Percentiles rank a stretch among this genome's conserved stretches.
phyloP scores from a whole-genome alignment of 2,888 invertebrate genomes.

The Venusia cambrica region DNA sequence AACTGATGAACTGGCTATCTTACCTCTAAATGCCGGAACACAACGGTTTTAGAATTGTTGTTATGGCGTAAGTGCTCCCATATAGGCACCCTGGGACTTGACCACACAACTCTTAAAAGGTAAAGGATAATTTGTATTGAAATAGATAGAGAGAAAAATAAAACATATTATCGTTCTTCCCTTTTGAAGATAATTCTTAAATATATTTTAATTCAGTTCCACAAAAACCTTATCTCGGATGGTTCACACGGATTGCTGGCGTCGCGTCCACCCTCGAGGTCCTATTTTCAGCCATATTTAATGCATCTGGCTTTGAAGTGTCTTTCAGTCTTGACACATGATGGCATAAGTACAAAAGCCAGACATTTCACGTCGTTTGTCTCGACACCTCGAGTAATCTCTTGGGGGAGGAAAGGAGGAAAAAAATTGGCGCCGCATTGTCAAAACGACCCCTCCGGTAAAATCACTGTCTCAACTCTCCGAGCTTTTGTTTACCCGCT shows the following conservation, averaged over 20 bases:
- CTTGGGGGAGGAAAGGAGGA: conserved; percentile 32
- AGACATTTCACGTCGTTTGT: conserved; percentile 74
- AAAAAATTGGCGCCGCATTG: conserved; percentile 71
- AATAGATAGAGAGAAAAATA: too few relatives aligned
- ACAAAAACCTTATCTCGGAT: conserved; percentile 13
- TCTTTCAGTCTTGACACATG: conserved; percentile 39
- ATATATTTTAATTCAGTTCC: too few relatives aligned
- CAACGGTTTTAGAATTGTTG: too few relatives aligned
- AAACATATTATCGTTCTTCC: too few relatives aligned
- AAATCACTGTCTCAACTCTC: conserved; percentile 54
- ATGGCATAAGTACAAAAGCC: conserved; percentile 64
- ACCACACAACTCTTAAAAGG: too few relatives aligned
- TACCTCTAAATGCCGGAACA: too few relatives aligned
- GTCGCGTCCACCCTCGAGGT: conserved; percentile 27
- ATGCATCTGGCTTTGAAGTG: conserved; percentile 39
- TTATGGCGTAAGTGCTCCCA: too few relatives aligned
- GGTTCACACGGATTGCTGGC: conserved; percentile 25
- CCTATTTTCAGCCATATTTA: conserved; percentile 21
- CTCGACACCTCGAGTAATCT: conserved; percentile 66
- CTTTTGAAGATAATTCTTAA: conserved; percentile 6
- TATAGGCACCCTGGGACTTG: too few relatives aligned
- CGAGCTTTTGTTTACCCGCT: conserved; percentile 50
- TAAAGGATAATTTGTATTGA: too few relatives aligned
- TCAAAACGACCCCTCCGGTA: conserved; percentile 47
- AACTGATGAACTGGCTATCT: too few relatives aligned